Percentiles rank a stretch among this genome's conserved stretches.
Conservation (phyloP, 2,888 invertebrate genomes). For the Pollenia amentaria region DNA sequence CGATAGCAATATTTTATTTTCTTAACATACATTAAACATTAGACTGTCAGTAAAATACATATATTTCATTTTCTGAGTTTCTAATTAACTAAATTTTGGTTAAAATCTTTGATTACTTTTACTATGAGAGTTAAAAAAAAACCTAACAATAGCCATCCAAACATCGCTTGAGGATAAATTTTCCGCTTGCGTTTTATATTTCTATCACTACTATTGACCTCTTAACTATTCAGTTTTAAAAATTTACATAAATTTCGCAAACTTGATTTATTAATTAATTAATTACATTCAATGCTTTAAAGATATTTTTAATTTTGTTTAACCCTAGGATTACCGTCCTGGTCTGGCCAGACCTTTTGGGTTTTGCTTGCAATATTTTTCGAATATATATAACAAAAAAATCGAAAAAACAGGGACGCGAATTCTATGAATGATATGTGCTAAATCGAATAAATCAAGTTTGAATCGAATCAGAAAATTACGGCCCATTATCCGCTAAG, state of each 20-base stretch:
- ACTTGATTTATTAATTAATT: slow-evolving; percentile 46
- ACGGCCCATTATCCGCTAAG: no score
- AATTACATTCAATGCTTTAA: no score
- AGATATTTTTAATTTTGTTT: no score
- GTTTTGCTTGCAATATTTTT: no score
- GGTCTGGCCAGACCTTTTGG: no score
- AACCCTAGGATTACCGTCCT: no score
- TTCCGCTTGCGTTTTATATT: no score
- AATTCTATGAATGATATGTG: no score
- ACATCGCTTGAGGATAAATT: not conserved
- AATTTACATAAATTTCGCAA: not conserved
- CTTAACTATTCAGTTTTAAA: not conserved
- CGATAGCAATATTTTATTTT: not conserved
- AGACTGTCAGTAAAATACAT: not conserved
- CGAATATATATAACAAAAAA: no score
- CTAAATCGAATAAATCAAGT: no score
- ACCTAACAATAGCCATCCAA: not conserved
- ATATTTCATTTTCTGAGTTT: not conserved
- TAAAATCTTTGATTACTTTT: not conserved
- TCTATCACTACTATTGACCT: slow-evolving; percentile 8
- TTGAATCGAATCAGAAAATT: no score
- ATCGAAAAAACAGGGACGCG: no score
- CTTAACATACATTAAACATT: not conserved
- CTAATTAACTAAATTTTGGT: not conserved
- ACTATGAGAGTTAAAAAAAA: not conserved